Evolutionary conservation across 2,113 vertebrate genomes (phyloP).

Genomic region (Oncorhynchus keta): DNA sequence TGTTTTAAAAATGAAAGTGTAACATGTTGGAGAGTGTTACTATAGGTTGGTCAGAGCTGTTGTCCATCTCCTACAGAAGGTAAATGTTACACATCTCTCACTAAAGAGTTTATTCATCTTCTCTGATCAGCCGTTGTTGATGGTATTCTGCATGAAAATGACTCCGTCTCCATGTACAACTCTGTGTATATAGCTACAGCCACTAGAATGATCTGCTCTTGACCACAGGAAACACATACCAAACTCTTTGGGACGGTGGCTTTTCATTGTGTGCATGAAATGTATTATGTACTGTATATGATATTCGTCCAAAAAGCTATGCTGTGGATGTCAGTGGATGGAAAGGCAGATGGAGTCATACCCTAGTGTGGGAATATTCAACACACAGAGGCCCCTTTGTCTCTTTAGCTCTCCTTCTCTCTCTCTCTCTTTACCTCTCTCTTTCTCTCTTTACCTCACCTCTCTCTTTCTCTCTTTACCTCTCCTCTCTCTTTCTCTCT

Average conservation of each 20-base stretch:
- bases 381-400: slow-evolving; percentile 45
- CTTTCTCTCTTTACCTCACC: background rate
- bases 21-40: too few relatives aligned
- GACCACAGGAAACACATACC: slow-evolving; percentile 45
- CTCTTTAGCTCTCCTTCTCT: slow-evolving; percentile 37
- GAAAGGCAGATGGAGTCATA: slow-evolving; percentile 44
- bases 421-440: background rate
- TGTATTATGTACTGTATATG: slow-evolving; percentile 76
- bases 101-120: background rate
- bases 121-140: slow-evolving; percentile 14
- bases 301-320: slow-evolving; percentile 69
- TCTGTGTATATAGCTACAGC: slow-evolving; percentile 38
- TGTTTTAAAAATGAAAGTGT: too few relatives aligned
- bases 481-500: too few relatives aligned
- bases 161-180: slow-evolving; percentile 26
- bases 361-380: slow-evolving; percentile 47
- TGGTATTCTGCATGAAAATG: slow-evolving; percentile 10
- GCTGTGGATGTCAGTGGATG: slow-evolving; percentile 66
- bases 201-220: slow-evolving; percentile 41
- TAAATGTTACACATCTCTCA: too few relatives aligned
- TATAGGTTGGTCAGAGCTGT: background rate
- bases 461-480: background rate
- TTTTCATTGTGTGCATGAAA: slow-evolving; percentile 76
- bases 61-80: background rate
- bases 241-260: slow-evolving; percentile 60